Base-by-base conservation (phyloP, 2,113 vertebrate species). In the Abramis brama region DNA sequence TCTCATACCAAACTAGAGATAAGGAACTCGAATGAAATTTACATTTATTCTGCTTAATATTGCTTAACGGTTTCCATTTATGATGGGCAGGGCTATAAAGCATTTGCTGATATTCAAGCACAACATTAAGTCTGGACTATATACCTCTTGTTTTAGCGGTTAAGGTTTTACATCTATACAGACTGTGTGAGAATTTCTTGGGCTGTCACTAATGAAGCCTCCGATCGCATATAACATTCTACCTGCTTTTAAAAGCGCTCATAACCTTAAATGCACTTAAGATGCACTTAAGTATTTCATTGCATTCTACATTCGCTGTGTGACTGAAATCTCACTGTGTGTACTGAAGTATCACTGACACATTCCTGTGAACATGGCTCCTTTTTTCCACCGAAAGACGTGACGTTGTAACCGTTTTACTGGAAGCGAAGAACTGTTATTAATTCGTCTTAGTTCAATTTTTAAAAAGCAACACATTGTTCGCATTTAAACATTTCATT, bases 101-200 rank as follows among this genome's bases (percentile, higher is more conserved):
- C 89, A 12, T 91, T 90, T 92, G 87, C 90, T 64, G 83, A 87
- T 87, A 91, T 91, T 93, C 91, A 95, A 96, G 92, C 94, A 94
- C 95, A 95, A 93, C 93, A 95, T 91, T 88, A 92, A 93, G 93
- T 91, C 95, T 92, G 93, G 91, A 94, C 87, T 93, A 93, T 94
- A 91, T 93, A 91, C 90, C 91, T 94, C 93, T 52, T 91, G 91
- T 94, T 93, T 91, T 88, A 79, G 57, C 55, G 59, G 62, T 90
- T 91, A 89, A 86, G 87, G 92, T 93, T 91, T 93, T 94, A 92
- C 86, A 83, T 86, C 86, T 62, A 68, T 89, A 89, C 76, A 84
- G 81, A 66, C 77, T 62, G 64, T 85, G 45, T 87, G 88, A 78
- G 89, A 87, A 84, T 73, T 86, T 91, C 74, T 62, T 64, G 86